Conservation (phyloP, 2,113 vertebrate species). For the Hassar affinis region DNA sequence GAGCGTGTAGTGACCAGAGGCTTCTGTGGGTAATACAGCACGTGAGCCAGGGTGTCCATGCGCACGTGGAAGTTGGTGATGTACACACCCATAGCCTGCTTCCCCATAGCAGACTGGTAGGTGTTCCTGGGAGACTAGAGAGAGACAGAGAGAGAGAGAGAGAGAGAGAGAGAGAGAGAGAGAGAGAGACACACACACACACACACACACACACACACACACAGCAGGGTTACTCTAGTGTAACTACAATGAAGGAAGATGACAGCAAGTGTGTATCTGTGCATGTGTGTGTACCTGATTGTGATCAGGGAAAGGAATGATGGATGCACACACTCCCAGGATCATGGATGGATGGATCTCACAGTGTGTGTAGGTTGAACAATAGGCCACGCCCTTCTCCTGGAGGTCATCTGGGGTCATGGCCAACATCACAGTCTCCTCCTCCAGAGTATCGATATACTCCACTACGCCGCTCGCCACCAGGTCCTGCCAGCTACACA, state of each 20-base stretch:
- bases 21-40: slow-evolving; percentile 97
- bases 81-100: slow-evolving; percentile 99
- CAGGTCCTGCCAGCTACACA: slow-evolving; percentile 92
- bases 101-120: slow-evolving; percentile 98
- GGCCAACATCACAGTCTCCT: slow-evolving; percentile 97
- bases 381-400: slow-evolving; percentile 97
- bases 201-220: neutral
- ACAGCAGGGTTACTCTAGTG: neutral
- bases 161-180: no score
- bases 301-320: slow-evolving; percentile 98
- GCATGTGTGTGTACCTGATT: slow-evolving; percentile 82
- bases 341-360: slow-evolving; percentile 99
- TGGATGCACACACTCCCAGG: slow-evolving; percentile 95
- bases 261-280: neutral
- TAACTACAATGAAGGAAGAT: neutral
- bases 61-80: slow-evolving; percentile 98
- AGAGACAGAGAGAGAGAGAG: no score
- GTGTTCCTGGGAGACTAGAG: slow-evolving; percentile 96
- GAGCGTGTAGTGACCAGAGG: slow-evolving; percentile 94
- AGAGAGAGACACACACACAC: neutral
- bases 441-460: slow-evolving; percentile 95
- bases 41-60: slow-evolving; percentile 96
- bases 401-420: slow-evolving; percentile 98
- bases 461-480: slow-evolving; percentile 97
- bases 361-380: slow-evolving; percentile 95